Percentiles rank a stretch among this genome's conserved stretches.
Evolutionary conservation across 2,888 invertebrate genomes (phyloP).

Genomic region (Chrysolina americana): DNA sequence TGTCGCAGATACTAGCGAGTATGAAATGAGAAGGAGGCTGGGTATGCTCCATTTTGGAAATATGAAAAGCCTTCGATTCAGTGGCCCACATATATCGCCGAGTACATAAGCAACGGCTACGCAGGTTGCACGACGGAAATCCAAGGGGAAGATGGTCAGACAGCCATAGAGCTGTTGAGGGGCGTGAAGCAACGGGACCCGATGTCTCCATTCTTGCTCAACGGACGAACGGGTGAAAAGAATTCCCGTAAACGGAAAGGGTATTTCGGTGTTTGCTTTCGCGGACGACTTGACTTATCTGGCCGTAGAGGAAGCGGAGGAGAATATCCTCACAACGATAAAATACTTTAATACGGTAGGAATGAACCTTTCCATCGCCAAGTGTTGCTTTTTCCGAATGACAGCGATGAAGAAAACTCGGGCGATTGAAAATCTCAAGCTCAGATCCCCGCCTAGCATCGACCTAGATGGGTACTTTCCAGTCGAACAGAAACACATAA

Average conservation of each 20-base stretch:
- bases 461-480: too few relatives aligned
- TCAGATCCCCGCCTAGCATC: too few relatives aligned
- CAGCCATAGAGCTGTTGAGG: conserved; percentile 51
- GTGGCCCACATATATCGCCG: conserved; percentile 53
- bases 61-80: conserved; percentile 68
- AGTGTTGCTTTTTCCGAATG: conserved; percentile 35
- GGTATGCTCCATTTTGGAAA: conserved; percentile 62
- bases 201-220: conserved; percentile 64
- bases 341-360: conserved; percentile 55
- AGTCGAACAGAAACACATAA: too few relatives aligned
- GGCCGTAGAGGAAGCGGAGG: conserved; percentile 36
- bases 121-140: conserved; percentile 9
- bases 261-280: conserved; percentile 61
- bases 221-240: conserved; percentile 49
- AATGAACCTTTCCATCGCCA: conserved; percentile 38
- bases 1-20: conserved; percentile 52
- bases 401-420: conserved; percentile 47
- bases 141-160: conserved; percentile 32
- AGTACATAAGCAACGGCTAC: conserved; percentile 24
- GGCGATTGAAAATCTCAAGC: conserved; percentile 53
- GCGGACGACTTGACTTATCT: conserved; percentile 62
- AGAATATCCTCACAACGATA: neutral
- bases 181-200: conserved; percentile 67
- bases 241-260: neutral
- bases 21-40: conserved; percentile 51